phyloP scores from a whole-genome alignment of 2,113 vertebrate species.

The Trochalopteron elliotii region DNA sequence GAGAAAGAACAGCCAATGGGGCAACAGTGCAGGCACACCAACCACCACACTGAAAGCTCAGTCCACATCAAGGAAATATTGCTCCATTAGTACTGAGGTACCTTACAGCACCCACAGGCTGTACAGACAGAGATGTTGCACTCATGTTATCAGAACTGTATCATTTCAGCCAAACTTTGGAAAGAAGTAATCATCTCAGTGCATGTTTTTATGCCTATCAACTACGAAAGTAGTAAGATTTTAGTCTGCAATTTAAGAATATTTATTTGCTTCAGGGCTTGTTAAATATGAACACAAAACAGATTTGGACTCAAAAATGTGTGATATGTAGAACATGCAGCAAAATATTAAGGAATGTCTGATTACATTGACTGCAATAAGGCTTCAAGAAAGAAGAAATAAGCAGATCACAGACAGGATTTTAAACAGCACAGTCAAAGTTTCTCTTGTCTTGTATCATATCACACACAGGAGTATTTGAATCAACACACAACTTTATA shows the following conservation, averaged over 20 bases:
- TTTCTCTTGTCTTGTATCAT: neutral
- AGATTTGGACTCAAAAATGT: neutral
- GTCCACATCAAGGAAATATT: neutral
- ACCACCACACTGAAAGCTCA: neutral
- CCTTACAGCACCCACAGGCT: neutral
- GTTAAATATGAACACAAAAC: neutral
- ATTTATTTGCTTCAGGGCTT: neutral
- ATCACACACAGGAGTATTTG: neutral
- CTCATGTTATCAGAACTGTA: neutral
- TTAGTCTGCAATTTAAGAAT: neutral
- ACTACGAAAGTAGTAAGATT: neutral
- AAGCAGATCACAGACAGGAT: neutral
- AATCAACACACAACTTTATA: neutral
- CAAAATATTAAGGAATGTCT: neutral
- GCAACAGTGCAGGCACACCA: neutral
- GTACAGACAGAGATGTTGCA: accelerated
- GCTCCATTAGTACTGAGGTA: neutral
- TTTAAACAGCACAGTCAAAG: neutral
- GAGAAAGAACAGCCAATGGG: neutral
- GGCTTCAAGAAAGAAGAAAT: neutral
- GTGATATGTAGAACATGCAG: neutral
- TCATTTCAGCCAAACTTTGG: neutral
- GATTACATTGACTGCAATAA: neutral
- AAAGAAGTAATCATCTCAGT: neutral
- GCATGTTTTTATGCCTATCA: neutral